Evolutionary conservation across 2,113 vertebrate genomes (phyloP), one percentile per base, ranked within the genome.

Genomic region (Syngnathus typhle): DNA sequence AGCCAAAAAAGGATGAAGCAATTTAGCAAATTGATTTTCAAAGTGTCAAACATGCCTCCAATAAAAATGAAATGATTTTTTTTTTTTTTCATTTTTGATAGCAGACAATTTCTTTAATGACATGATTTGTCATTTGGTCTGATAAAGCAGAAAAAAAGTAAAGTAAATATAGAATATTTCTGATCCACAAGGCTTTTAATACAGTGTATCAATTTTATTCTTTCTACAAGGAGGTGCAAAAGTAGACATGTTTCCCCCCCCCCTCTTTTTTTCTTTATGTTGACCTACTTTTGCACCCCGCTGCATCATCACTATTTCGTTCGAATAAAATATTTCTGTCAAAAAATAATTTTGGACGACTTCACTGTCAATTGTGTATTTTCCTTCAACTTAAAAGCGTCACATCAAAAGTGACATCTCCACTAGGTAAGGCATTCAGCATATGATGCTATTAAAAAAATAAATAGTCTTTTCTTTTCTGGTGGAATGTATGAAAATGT

Each of bases 401-500:
- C 18, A 52, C 8, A 15, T 18, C 18, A 32, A 43, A 43, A 43
- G 41, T 43, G 41, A 12, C 41, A 12, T 13, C 41, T 43, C 12
- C 41, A 43, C 41, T 43, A 43, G 11, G 41, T 43, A 43, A 43
- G 41, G 41, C 41, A 43, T 43, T 43, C 41, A 43, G 9, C 10
- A 13, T 43, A 43, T 43, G 55, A 76, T n/a, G 46, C 63, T 65
- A 47, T 16, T 59, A 69, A 15, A 76, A 76, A 84, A 82, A 66
- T 68, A 73, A 80, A 80, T 75, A 12, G 55, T n/a, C 36, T 5
- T 68, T 74, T n/a, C 36, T 5, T 68, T 74, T 68, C 44, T 72
- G 61, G 68, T 55, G 85, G 82, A 85, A 85, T 85, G 83, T 83
- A 83, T 72, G 78, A 82, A 87, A 82, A 83, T 74, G 80, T 8